A percentile compares a stretch with the other conserved stretches of the same genome.
Conservation (phyloP, 2,888 invertebrate genomes). For the Exephanes ischioxanthus region DNA sequence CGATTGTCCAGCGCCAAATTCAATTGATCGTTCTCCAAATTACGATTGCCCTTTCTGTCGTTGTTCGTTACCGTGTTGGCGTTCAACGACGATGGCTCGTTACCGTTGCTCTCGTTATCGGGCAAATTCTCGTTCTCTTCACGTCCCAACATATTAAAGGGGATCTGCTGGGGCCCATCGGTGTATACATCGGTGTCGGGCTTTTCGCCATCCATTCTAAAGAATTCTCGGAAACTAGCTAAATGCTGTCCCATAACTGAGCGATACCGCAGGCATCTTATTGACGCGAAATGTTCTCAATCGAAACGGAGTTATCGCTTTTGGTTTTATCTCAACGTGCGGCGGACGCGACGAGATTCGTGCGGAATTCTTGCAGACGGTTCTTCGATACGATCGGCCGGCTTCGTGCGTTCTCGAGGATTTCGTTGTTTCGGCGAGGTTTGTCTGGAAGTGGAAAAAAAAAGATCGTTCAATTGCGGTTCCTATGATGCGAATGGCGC, state of each 20-base stretch:
- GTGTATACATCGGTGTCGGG: conserved; percentile 75
- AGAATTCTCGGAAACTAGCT: conserved; percentile 84
- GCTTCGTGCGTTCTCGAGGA: neutral
- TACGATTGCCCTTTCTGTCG: conserved; percentile 78
- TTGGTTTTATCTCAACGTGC: neutral
- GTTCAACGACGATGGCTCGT: conserved; percentile 74
- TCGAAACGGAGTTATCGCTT: neutral
- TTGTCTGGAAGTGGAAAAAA: neutral
- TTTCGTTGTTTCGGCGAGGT: neutral
- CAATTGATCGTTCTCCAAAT: conserved; percentile 79
- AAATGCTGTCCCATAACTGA: conserved; percentile 84
- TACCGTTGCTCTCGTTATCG: conserved; percentile 79
- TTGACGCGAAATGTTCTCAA: conserved; percentile 60
- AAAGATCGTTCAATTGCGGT: neutral
- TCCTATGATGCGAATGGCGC: neutral
- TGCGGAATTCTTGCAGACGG: neutral
- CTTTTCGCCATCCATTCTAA: conserved; percentile 82
- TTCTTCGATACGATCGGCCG: neutral
- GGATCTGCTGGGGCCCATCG: conserved; percentile 72
- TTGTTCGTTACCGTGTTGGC: conserved; percentile 75
- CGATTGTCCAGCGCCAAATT: conserved; percentile 82
- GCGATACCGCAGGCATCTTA: conserved; percentile 80
- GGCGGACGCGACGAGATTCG: neutral
- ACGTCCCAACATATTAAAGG: conserved; percentile 75
- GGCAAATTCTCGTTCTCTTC: conserved; percentile 73